Base-by-base conservation (phyloP, 2,113 vertebrate genomes). In the Neolamprologus brichardi region DNA sequence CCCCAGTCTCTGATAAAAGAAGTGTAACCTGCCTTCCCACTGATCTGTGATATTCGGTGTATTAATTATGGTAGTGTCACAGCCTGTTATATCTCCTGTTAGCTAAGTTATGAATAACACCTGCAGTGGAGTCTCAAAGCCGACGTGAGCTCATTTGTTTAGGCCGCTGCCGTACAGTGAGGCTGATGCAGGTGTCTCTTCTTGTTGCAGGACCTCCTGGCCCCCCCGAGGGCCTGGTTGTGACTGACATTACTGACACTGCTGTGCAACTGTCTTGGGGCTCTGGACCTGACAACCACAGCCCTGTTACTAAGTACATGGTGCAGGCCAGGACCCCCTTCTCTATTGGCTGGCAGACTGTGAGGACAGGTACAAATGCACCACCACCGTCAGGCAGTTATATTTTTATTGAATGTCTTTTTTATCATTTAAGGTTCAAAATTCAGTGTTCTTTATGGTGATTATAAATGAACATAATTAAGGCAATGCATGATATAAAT, bases 271-370 rank as follows among this genome's bases (percentile, higher is more conserved):
- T 97, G 44, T 95, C 95, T 75, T 97, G 96, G 96, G 86, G 89
- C 18, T 85, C 94, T 18, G 96, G 96, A 28, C 78, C 90, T 56
- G 95, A 96, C 89, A 94, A 97, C 91, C 95, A 96, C 91, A 97
- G 96, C 84, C 95, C 96, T 15, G 82, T 97, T 83, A 96, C 95
- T 54, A 93, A 84, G 67, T 96, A 96, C 91, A 93, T 92, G 13
- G 83, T 96, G 23, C 96, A 96, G 88, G 95, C 95, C 44, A 90
- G 92, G 90, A 96, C 94, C 8, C 93, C 94, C n/a, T 96, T 95
- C 91, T 96, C 96, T 62, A 92, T 96, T 4, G 96, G 96, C 85
- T 97, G 96, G 96, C 96, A 97, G 89, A 94, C 93, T 12, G 93
- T 96, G 70, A 94, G 86, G 79, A 96, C 96, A 94, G 96, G 96